Evolutionary conservation across 2,797 vertebrate genomes (phyloP).

Genomic region (Rhinatrema bivittatum): DNA sequence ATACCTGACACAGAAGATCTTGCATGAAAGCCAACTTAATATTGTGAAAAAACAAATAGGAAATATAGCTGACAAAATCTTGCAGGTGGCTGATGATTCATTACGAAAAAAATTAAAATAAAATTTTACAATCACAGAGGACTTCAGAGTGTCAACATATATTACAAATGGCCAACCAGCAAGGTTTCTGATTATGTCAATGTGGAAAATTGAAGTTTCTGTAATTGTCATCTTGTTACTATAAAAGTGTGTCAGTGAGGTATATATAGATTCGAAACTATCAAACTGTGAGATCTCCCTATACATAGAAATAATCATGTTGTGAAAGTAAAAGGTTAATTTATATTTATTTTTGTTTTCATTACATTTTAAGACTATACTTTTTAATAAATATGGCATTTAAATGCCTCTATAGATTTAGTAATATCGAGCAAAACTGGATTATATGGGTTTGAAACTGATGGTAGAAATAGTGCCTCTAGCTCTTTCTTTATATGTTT

Average conservation of each 20-base stretch:
- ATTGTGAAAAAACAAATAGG: conserved; percentile 62
- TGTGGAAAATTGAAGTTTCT: conserved; percentile 16
- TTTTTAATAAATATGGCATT: conserved; percentile 11
- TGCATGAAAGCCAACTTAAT: conserved; percentile 76
- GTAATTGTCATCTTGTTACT: neutral
- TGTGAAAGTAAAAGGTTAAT: neutral
- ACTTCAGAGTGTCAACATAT: conserved; percentile 9
- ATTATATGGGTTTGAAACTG: no score
- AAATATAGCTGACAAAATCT: conserved; percentile 24
- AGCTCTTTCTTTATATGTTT: no score
- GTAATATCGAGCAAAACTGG: neutral
- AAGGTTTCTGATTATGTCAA: conserved; percentile 7
- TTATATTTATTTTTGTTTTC: neutral
- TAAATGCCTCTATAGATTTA: conserved; percentile 1
- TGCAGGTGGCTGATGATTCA: conserved; percentile 17
- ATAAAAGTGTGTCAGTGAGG: no score
- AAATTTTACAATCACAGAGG: conserved; percentile 1
- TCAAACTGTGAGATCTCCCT: no score
- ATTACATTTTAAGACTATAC: neutral
- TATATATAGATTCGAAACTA: conserved; percentile 9
- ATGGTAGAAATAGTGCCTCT: no score
- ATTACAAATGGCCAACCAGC: conserved; percentile 9
- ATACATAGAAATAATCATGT: neutral
- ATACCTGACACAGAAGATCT: conserved; percentile 78
- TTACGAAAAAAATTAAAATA: conserved; percentile 44